Evolutionary conservation across 2,113 vertebrate species (phyloP).

Genomic region (Strix aluco): DNA sequence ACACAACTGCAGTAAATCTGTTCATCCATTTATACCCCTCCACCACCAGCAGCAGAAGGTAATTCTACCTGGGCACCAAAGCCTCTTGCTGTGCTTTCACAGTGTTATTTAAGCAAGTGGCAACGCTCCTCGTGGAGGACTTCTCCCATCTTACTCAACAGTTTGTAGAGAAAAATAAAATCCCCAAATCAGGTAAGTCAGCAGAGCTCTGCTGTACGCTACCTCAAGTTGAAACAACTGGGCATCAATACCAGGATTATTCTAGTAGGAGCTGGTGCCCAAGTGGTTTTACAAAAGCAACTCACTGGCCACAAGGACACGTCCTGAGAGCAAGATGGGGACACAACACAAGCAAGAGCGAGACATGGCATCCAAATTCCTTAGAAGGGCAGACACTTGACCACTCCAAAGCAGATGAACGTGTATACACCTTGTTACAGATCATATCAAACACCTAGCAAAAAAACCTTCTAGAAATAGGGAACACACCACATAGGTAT

Average conservation of each 20-base stretch:
- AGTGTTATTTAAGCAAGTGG: neutral
- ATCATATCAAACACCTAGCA: neutral
- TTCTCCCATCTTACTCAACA: neutral
- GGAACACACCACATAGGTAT: too few species aligned
- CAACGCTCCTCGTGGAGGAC: neutral
- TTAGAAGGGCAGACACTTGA: neutral
- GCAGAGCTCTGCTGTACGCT: neutral
- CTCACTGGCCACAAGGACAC: rapidly evolving
- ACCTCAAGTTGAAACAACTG: neutral
- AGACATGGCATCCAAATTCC: neutral
- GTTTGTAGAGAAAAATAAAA: neutral
- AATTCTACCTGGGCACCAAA: neutral
- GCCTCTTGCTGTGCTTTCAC: neutral
- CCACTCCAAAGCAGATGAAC: neutral
- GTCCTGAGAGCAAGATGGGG: neutral
- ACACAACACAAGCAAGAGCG: neutral
- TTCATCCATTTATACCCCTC: neutral
- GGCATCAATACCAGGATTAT: neutral
- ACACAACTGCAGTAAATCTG: neutral
- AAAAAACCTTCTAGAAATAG: neutral
- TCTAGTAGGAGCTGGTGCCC: neutral
- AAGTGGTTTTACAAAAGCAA: neutral
- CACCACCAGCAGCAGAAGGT: neutral
- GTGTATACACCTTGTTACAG: neutral
- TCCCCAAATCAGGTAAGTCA: neutral